Conservation (phyloP, 1,140 invertebrate genomes). For the Dendroctonus valens region DNA sequence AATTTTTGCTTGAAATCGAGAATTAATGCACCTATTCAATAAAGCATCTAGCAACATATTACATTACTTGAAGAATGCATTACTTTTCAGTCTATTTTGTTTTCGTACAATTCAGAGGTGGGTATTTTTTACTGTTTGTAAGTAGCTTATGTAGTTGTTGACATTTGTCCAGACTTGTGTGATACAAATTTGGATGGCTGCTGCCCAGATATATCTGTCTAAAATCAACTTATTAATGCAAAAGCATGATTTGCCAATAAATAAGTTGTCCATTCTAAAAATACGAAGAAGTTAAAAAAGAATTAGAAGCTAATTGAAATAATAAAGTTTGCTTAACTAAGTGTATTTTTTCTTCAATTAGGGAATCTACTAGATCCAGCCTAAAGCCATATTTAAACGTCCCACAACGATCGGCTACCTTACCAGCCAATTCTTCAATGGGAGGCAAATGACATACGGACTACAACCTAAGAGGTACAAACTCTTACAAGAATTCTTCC, state of each 20-base stretch:
- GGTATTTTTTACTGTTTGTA: neutral
- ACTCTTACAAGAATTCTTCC: conserved; percentile 7
- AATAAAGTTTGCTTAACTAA: neutral
- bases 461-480: conserved; percentile 6
- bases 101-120: neutral
- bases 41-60: no score
- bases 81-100: neutral
- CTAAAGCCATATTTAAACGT: conserved; percentile 68
- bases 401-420: conserved; percentile 68
- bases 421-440: conserved; percentile 64
- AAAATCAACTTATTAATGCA: neutral
- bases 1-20: conserved; percentile 1
- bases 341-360: conserved; percentile 42
- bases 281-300: neutral
- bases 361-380: conserved; percentile 73
- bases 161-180: neutral
- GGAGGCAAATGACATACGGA: conserved; percentile 46
- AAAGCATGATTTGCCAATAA: neutral
- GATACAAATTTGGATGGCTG: neutral
- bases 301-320: neutral
- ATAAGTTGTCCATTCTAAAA: neutral
- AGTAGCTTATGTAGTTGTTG: neutral
- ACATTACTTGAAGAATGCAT: neutral
- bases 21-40: neutral
- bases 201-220: neutral